Base-by-base conservation (phyloP, 2,888 invertebrate species). In the Morpho helenor region DNA sequence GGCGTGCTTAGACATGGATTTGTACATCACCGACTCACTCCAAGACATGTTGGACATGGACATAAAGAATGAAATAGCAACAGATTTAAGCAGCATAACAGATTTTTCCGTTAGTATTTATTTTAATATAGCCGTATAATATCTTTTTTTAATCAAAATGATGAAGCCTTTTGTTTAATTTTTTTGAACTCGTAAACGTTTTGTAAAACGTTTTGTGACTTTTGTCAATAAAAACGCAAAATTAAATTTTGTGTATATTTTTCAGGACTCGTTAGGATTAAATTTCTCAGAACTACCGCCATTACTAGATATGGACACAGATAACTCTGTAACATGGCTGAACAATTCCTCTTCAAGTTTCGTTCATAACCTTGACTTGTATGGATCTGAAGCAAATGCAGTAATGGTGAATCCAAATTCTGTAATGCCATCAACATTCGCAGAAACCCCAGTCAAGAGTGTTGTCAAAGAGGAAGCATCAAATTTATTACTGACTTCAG, bases 41-140 rank as follows among this genome's bases (percentile, higher is more conserved):
- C 96, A 97, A 81, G 97, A 97, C 76, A 96, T 97, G 95, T 92
- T 97, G 66, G 97, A 97, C 76, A 95, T 96, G 81, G 97, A 97
- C 77, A 96, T 97, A 64, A 96, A 96, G 77, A 94, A 94, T 67
- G 96, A 96, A 84, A 95, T 96, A 70, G 96, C 96, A 64, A 94
- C 94, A 56, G 94, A 95, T 59, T 93, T 96, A 51, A 94, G 95
- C 61, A 94, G 94, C 62, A 93, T 93, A 65, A 94, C 93, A 73
- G 94, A 94, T 72, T 92, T 94, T 74, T 89, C 92, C 59, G 91
- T 91, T 66, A 80, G 84, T 84, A 69, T 65, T 52, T n/a, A 16
- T 44, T 7, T 39, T 5, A 52, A 44, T 56, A 46, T 57, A 40
- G 42, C 40, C 3, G 10, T 48, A 23, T 50, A 16, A 16, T 22